Conservation (phyloP, 2,888 invertebrate genomes). For the Candidula unifasciata region DNA sequence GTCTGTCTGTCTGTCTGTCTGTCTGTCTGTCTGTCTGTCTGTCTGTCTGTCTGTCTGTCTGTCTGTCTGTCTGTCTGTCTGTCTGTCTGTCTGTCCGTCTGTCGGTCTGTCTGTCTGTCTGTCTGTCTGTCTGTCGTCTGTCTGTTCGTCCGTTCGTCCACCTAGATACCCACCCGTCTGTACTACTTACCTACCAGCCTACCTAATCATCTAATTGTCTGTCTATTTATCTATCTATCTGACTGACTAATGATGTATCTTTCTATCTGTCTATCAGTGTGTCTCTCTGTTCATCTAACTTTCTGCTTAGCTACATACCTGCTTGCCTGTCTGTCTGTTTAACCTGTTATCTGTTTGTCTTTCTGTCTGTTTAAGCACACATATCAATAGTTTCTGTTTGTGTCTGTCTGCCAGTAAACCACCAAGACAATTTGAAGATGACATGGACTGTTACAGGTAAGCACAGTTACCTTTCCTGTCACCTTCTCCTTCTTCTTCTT, state of each 20-base stretch:
- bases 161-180: too few relatives aligned
- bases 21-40: background rate
- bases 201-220: background rate
- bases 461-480: background rate
- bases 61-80: background rate
- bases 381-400: background rate
- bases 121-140: background rate
- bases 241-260: background rate
- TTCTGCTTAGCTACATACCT: background rate
- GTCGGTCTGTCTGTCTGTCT: background rate
- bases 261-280: background rate
- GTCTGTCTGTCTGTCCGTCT: background rate
- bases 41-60: background rate
- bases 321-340: background rate
- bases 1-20: constrained; percentile 3
- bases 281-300: background rate
- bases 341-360: background rate
- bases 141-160: too few relatives aligned
- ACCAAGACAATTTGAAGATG: constrained; percentile 28
- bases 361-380: background rate
- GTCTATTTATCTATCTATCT: background rate
- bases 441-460: constrained; percentile 21
- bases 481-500: background rate
- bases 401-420: background rate
- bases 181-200: too few relatives aligned